phyloP scores from a whole-genome alignment of 2,113 vertebrate species.

The Lethenteron reissneri region DNA sequence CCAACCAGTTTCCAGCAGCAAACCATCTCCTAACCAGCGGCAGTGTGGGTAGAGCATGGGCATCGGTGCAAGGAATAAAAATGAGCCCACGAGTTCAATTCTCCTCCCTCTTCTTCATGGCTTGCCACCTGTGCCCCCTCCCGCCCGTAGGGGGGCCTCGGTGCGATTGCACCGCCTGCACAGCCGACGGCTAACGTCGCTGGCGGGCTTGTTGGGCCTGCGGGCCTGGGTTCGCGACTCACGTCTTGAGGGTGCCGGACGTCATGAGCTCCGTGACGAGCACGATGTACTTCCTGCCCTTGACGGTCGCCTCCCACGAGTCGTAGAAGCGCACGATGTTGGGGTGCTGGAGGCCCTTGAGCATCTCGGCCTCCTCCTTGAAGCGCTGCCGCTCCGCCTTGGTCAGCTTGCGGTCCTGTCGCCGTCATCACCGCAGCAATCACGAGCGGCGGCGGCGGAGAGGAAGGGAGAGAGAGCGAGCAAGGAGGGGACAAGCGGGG shows the following conservation, averaged over 20 bases:
- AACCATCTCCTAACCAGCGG: too few relatives aligned
- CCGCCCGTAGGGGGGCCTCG: constrained; percentile 14
- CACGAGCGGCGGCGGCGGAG: too few relatives aligned
- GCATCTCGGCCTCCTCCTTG: constrained; percentile 94
- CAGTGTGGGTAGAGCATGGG: too few relatives aligned
- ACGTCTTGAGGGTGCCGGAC: constrained; percentile 95
- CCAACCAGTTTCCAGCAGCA: too few relatives aligned
- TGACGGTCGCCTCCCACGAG: constrained; percentile 89
- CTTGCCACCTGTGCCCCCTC: constrained; percentile 1
- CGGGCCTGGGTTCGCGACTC: constrained; percentile 22
- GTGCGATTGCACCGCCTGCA: too few relatives aligned
- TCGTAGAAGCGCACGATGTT: constrained; percentile 99
- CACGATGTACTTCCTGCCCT: constrained; percentile 94
- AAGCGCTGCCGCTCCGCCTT: constrained; percentile 85
- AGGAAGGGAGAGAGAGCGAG: too few relatives aligned
- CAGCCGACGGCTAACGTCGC: constrained; percentile 10
- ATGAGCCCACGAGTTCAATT: too few relatives aligned
- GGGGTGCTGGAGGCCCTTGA: constrained; percentile 94
- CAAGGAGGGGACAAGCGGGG: too few relatives aligned
- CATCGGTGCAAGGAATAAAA: too few relatives aligned
- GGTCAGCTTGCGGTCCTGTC: constrained; percentile 79
- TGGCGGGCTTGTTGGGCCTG: constrained; percentile 17
- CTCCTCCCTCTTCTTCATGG: too few relatives aligned
- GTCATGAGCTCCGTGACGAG: constrained; percentile 97
- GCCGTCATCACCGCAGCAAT: too few relatives aligned